Conservation (phyloP, 1,140 invertebrate genomes). For the Micrasema longulum region DNA sequence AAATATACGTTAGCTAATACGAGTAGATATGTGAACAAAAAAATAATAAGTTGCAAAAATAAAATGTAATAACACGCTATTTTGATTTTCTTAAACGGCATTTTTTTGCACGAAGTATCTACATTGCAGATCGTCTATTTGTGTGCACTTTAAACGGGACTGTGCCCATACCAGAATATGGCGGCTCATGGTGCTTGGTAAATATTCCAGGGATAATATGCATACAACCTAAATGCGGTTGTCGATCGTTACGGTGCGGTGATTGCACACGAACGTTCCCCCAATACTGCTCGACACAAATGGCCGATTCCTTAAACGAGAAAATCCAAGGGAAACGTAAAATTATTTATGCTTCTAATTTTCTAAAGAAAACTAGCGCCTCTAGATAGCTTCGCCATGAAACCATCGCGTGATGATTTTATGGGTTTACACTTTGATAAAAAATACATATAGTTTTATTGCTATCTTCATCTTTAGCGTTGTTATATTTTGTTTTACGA, state of each 20-base stretch:
- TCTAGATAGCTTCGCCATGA: constrained; percentile 2
- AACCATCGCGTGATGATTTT: constrained; percentile 17
- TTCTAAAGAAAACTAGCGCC: constrained; percentile 9
- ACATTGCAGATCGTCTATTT: constrained; percentile 9
- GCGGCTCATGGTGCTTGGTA: not conserved
- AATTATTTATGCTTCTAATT: constrained; percentile 27
- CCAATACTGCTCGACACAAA: constrained; percentile 35
- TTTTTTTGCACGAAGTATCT: constrained; percentile 1
- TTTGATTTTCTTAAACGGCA: not conserved
- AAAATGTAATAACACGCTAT: not conserved
- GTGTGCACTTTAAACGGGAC: constrained; percentile 20
- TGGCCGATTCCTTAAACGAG: constrained; percentile 34
- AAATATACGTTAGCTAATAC: too few species aligned
- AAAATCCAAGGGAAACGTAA: constrained; percentile 6
- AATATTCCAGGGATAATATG: not conserved
- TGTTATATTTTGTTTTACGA: not conserved
- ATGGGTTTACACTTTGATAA: constrained; percentile 28
- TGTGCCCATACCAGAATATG: not conserved
- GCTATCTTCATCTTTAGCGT: constrained; percentile 9
- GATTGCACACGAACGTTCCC: constrained; percentile 31
- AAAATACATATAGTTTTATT: constrained; percentile 16
- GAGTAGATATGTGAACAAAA: too few species aligned
- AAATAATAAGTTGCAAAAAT: not conserved
- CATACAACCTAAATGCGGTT: constrained; percentile 20
- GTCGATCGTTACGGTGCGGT: constrained; percentile 3